Conservation (phyloP, 2,888 invertebrate species). For the Prostheceraeus crozeri region DNA sequence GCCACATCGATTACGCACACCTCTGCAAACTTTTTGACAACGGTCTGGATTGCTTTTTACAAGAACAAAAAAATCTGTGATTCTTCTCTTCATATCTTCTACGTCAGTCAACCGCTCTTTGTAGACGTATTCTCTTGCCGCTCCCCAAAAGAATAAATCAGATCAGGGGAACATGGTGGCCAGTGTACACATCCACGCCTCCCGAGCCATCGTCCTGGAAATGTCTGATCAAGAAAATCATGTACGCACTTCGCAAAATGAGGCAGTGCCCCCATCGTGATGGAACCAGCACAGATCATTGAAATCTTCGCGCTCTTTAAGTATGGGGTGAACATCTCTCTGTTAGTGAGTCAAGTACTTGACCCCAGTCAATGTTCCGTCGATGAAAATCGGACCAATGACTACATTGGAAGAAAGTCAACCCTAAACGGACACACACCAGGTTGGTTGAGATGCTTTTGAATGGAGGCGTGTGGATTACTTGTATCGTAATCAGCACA, state of each 20-base stretch:
- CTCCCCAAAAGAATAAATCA: conserved; percentile 12
- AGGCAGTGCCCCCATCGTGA: conserved; percentile 19
- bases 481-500: conserved; percentile 28
- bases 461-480: conserved; percentile 21
- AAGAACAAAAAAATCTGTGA: conserved; percentile 15
- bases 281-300: conserved; percentile 4
- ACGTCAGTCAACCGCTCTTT: conserved; percentile 11
- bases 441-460: conserved; percentile 32
- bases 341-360: conserved; percentile 9
- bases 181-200: conserved; percentile 4
- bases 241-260: conserved; percentile 8
- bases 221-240: conserved; percentile 25
- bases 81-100: conserved; percentile 22
- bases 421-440: conserved; percentile 26
- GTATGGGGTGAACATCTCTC: conserved; percentile 2
- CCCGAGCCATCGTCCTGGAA: conserved; percentile 17
- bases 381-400: conserved; percentile 19
- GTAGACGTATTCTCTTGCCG: conserved; percentile 9
- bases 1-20: conserved; percentile 4
- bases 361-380: conserved; percentile 16
- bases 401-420: background rate
- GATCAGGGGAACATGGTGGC: background rate
- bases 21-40: conserved; percentile 14
- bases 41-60: conserved; percentile 3
- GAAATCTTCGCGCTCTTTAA: background rate